phyloP scores from a whole-genome alignment of 23 tunicate species.

The Phallusia fumigata region DNA sequence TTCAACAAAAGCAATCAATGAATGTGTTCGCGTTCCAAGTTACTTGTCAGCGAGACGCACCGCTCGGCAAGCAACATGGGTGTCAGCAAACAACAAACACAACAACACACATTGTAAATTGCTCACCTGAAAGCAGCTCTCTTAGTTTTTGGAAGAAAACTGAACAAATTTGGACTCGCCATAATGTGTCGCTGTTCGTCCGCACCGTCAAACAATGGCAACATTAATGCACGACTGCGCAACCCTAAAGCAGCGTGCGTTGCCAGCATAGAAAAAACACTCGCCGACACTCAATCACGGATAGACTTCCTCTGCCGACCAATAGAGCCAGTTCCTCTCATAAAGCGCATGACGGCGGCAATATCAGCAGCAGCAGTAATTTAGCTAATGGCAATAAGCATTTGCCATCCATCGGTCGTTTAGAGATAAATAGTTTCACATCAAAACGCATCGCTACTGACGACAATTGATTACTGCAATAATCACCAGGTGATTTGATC shows the following conservation, averaged over 20 bases:
- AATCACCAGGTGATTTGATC: too few species aligned
- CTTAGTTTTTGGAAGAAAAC: neutral
- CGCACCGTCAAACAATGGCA: neutral
- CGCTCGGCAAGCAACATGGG: neutral
- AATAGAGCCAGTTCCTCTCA: neutral
- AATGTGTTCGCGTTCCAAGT: neutral
- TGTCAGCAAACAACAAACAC: too few species aligned
- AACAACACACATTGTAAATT: neutral
- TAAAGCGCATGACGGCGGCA: too few species aligned
- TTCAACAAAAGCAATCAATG: neutral
- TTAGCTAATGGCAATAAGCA: too few species aligned
- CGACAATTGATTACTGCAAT: too few species aligned
- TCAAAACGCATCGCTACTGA: too few species aligned
- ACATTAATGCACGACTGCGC: conserved; percentile 11
- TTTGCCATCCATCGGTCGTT: too few species aligned
- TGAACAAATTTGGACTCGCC: neutral
- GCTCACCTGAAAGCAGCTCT: neutral
- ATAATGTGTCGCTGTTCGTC: neutral
- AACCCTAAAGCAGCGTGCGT: neutral
- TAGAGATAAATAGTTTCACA: too few species aligned
- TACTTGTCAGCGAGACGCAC: neutral
- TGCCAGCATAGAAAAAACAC: neutral
- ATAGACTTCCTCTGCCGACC: conserved; percentile 3
- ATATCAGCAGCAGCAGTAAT: too few species aligned
- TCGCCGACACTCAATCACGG: conserved; percentile 10